phyloP scores from a whole-genome alignment of 2,888 invertebrate genomes.

The Mongoloraphidia duomilia region DNA sequence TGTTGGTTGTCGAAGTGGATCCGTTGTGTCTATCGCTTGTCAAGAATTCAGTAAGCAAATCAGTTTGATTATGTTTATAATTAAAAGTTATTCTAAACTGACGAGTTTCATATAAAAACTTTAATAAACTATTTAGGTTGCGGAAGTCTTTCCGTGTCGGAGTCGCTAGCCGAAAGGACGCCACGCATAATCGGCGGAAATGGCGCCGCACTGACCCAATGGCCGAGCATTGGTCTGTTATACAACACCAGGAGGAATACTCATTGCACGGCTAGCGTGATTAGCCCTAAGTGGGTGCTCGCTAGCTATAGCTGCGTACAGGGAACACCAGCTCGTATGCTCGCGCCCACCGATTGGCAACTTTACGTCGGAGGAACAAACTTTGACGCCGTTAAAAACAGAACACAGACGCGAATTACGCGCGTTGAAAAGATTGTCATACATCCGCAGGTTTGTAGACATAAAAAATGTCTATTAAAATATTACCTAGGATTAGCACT shows the following conservation, averaged over 20 bases:
- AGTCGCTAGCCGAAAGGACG: slow-evolving; percentile 19
- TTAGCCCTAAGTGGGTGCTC: slow-evolving; percentile 34
- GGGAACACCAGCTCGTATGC: slow-evolving; percentile 7
- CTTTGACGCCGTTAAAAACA: slow-evolving; percentile 22
- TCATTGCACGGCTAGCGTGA: slow-evolving; percentile 34
- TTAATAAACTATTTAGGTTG: slow-evolving; percentile 24
- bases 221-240: slow-evolving; percentile 40
- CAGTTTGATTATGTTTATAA: slow-evolving; percentile 2
- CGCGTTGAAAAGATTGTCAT: slow-evolving; percentile 32
- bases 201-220: slow-evolving; percentile 34
- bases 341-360: slow-evolving; percentile 20
- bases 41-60: slow-evolving; percentile 35
- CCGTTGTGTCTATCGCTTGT: slow-evolving; percentile 37
- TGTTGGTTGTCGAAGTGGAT: slow-evolving; percentile 28
- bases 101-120: background rate
- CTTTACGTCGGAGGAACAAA: slow-evolving; percentile 27
- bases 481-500: too few relatives aligned
- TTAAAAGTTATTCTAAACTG: background rate
- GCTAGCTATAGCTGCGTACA: slow-evolving; percentile 33
- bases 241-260: slow-evolving; percentile 29
- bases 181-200: slow-evolving; percentile 36
- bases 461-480: background rate
- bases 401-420: slow-evolving; percentile 24
- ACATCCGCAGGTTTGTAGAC: slow-evolving; percentile 35
- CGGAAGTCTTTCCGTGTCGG: slow-evolving; percentile 25